Evolutionary conservation across 1,140 invertebrate species (phyloP), one percentile per base, ranked within the genome.

Genomic region (Armadillidium nasatum): DNA sequence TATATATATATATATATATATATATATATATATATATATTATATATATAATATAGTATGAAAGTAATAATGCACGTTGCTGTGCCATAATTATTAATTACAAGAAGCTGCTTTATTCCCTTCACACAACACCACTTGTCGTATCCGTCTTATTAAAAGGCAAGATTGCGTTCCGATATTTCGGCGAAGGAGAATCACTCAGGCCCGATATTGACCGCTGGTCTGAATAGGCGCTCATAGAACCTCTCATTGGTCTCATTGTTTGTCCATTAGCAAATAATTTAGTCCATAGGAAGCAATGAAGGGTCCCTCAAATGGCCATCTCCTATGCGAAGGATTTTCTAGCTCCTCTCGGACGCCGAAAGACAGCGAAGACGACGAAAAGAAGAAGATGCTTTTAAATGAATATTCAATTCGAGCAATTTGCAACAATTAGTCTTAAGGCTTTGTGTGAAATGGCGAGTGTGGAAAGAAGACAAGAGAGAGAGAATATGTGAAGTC

Each of bases 191-290:
- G 33, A 33, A 33, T 33, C 33, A 33, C 2, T 33, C 33, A 33
- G 33, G 33, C 33, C 50, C 50, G 50, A 60, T 60, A 60, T 60
- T 60, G 50, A 60, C 50, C 50, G 50, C 11, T 19, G 50, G 11
- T 60, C 50, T 60, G 50, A 60, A 60, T 60, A 60, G 50, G 11
- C 50, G 50, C 50, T 60, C 50, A 60, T 60, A 60, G 50, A 60
- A 60, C 11, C 50, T 60, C 50, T 60, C 50, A 60, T 60, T 60
- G 50, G 50, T 60, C 50, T 60, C 50, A 60, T 60, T 60, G 50
- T 60, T 60, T 60, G 50, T 13, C 50, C 50, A 60, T 60, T 60
- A 60, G 50, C 50, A 60, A 60, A 60, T 60, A 60, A 60, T 60
- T 60, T 60, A 60, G 50, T 60, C 50, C 50, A 60, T 60, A 60